Evolutionary conservation across 2,113 vertebrate genomes (phyloP).

Genomic region (Zosterops pallidus): DNA sequence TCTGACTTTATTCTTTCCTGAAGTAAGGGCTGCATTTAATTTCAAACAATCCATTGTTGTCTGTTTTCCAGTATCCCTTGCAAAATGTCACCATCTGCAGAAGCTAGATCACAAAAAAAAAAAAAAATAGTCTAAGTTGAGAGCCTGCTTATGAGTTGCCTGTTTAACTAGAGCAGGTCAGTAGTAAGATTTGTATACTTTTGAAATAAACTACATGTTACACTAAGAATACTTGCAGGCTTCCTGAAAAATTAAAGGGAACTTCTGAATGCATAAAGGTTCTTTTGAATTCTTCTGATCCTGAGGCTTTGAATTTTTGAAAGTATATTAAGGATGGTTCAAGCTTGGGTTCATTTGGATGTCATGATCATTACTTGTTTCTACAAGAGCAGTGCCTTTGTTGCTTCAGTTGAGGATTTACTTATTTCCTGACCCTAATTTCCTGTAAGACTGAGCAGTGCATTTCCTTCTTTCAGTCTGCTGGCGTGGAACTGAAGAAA

Average conservation of each 20-base stretch:
- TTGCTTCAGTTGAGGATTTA: neutral
- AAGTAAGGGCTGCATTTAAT: neutral
- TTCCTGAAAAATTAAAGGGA: neutral
- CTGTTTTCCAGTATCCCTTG: neutral
- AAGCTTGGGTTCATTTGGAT: neutral
- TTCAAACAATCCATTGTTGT: neutral
- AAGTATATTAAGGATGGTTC: neutral
- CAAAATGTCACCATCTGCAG: slow-evolving; percentile 7
- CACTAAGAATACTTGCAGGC: neutral
- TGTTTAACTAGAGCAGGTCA: neutral
- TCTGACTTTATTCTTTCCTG: neutral
- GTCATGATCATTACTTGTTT: neutral
- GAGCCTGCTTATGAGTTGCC: neutral
- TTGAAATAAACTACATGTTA: neutral
- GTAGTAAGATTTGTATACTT: neutral
- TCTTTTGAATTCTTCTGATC: neutral
- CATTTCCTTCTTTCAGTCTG: neutral
- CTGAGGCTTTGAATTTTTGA: neutral
- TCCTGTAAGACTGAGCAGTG: neutral
- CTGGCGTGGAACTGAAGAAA: neutral
- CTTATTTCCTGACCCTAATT: neutral
- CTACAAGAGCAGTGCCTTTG: neutral
- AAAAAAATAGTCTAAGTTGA: neutral
- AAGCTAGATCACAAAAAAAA: neutral
- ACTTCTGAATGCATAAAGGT: neutral